Conservation (phyloP, 2,113 vertebrate species). For the Uria lomvia region DNA sequence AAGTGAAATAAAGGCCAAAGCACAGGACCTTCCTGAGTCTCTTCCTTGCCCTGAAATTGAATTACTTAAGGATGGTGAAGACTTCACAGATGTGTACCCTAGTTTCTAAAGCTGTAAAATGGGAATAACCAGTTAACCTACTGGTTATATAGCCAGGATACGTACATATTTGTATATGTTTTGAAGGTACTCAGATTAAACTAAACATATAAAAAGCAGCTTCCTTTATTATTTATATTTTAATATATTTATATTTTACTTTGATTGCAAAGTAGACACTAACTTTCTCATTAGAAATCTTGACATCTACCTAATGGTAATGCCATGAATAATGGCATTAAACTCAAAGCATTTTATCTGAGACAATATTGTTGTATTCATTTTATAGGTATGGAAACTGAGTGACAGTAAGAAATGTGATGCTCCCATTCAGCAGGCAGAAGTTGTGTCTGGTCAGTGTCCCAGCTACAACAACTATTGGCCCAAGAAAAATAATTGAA, state of each 20-base stretch:
- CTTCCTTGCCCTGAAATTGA: not conserved
- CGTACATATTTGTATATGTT: not conserved
- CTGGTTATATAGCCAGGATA: not conserved
- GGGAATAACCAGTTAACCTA: not conserved
- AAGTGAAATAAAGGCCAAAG: not conserved
- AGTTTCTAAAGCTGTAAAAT: not conserved
- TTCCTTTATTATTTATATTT: not conserved
- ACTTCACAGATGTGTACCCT: not conserved
- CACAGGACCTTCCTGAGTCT: not conserved
- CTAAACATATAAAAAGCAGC: not conserved
- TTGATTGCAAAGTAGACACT: not conserved
- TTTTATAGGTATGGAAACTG: not conserved
- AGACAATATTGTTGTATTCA: too few species aligned
- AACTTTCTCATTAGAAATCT: not conserved
- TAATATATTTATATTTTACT: not conserved
- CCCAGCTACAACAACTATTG: not conserved
- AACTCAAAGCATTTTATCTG: not conserved
- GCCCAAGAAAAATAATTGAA: not conserved
- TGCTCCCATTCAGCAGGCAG: not conserved
- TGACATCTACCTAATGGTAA: not conserved
- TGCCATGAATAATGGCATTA: not conserved
- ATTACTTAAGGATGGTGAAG: not conserved
- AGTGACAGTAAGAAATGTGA: not conserved
- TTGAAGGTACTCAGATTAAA: not conserved
- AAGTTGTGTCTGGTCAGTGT: not conserved